phyloP scores from a whole-genome alignment of 2,797 vertebrate species.

The Bovichtus diacanthus region DNA sequence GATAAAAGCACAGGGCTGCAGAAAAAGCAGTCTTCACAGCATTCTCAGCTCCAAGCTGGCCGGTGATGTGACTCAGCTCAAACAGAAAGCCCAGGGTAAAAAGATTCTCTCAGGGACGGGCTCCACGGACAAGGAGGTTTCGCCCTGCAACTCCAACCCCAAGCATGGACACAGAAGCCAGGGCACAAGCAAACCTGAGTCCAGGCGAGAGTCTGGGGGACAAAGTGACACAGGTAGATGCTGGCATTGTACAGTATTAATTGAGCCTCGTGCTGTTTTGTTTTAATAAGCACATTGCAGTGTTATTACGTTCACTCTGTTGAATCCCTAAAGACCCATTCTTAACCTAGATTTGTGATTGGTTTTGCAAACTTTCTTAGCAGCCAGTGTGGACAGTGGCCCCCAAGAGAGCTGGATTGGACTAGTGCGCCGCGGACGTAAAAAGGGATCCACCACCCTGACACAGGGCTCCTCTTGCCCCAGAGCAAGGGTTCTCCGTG shows the following conservation, averaged over 20 bases:
- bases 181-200: conserved; percentile 82
- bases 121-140: conserved; percentile 87
- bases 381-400: conserved; percentile 83
- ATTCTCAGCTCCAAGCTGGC: conserved; percentile 83
- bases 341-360: conserved; percentile 22
- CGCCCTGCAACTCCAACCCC: conserved; percentile 76
- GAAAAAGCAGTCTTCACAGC: conserved; percentile 81
- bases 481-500: conserved; percentile 59
- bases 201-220: conserved; percentile 80
- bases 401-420: conserved; percentile 80
- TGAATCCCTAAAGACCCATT: neutral
- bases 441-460: conserved; percentile 62
- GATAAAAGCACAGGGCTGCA: conserved; percentile 89
- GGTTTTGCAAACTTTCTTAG: conserved; percentile 59
- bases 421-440: conserved; percentile 59
- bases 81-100: conserved; percentile 89
- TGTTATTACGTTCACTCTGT: neutral
- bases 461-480: conserved; percentile 62
- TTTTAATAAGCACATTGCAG: conserved; percentile 5
- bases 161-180: conserved; percentile 77
- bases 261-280: neutral
- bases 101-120: conserved; percentile 83
- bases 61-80: conserved; percentile 86
- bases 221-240: conserved; percentile 85
- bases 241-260: conserved; percentile 3